Evolutionary conservation across 2,888 invertebrate genomes (phyloP), one percentile per base, ranked within the genome.

Genomic region (Sinotaia quadrata): DNA sequence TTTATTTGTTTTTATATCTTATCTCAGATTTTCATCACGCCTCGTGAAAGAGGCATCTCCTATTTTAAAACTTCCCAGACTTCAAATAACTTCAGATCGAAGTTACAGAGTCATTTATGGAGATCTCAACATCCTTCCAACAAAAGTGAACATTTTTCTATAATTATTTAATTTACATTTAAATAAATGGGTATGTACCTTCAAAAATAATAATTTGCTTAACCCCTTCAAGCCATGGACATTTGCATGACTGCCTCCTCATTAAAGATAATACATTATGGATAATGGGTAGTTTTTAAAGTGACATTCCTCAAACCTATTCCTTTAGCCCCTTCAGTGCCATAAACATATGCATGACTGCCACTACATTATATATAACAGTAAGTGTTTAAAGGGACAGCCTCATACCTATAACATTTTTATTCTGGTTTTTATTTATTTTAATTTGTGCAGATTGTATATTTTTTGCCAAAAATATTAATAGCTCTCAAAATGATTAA

Each of bases 71-170:
- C n/a, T 33, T 33, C 61, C 71, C 5, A 69, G 54, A 21, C 41
- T 65, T 0, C 73, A 51, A 63, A 65, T 68, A 62, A 60, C 5
- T 24, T 63, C 21, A 68, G 68, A 54, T 21, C 62, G 74, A 21
- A 27, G 44, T 18, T 76, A 68, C 70, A 49, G 72, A 15, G 75
- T 89, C 41, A 80, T 87, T 60, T 89, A 89, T 82, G 89, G 89
- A 37, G 88, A 89, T 71, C 82, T 89, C 76, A 87, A 87, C 71
- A 74, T 81, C 69, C 81, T 89, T 49, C 87, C 89, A 2, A 75
- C 73, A 63, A 77, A 76, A 63, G 84, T 65, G 18, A 7, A 27
- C 18, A n/a, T n/a, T n/a, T n/a, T n/a, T n/a, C n/a, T n/a, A n/a
- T n/a, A n/a, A n/a, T n/a, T n/a, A n/a, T n/a, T n/a, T n/a, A n/a